Base-by-base conservation (phyloP, 1,140 invertebrate genomes). In the Chelonus insularis region DNA sequence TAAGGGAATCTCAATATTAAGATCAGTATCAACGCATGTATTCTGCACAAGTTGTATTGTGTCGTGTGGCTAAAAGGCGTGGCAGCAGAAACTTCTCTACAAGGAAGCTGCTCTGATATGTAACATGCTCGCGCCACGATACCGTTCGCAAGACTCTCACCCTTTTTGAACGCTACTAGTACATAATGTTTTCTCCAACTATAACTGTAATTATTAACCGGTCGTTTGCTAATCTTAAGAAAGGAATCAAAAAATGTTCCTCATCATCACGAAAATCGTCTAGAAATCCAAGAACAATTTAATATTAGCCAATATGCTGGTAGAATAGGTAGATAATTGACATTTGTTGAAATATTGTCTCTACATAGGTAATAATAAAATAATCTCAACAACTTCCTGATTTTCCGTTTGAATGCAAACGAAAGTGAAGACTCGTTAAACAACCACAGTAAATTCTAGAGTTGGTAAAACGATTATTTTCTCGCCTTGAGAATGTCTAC, bases 11-110 rank as follows among this genome's bases (percentile, higher is more conserved):
- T 37, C n/a, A n/a, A 37, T 37, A 32, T 32, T 32, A 29, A 29
- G 25, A 29, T 29, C 25, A 29, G 25, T 29, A 29, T 29, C 25
- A 29, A 4, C 25, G 25, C 25, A 29, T 36, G 9, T n/a, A n/a
- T 43, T 25, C 3, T 29, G 25, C 25, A 29, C 25, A 4, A 29
- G 51, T 48, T 29, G 57, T 51, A 56, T 54, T 14, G 39, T 47
- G 60, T 57, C 45, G 51, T 58, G 63, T 39, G 57, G 47, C 57
- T 32, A 25, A 39, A 54, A 71, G 68, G 69, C 69, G 69, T 70
- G 69, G 68, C 67, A 69, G 25, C 3, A 60, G 6, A 12, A 52
- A 18, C 16, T 50, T 64, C 65, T 60, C 66, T 52, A 57, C 59
- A 50, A 36, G 56, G 60, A 69, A 63, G 58, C 58, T 63, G 11